phyloP scores from a whole-genome alignment of 2,888 invertebrate genomes.

The Stegana nigrithorax region DNA sequence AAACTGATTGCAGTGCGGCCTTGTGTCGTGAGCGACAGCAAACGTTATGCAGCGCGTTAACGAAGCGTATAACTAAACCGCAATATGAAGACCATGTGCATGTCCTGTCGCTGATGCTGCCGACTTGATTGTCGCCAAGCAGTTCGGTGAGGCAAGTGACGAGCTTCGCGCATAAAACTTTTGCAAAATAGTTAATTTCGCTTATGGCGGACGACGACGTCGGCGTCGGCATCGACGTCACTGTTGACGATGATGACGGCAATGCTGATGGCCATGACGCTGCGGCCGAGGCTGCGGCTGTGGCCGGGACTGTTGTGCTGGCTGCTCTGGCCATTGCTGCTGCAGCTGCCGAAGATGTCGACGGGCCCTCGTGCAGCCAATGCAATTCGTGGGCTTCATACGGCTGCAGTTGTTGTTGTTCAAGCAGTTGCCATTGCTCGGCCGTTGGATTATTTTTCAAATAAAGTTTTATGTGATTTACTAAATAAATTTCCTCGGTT shows the following conservation, averaged over 20 bases:
- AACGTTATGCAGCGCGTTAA: conserved; percentile 62
- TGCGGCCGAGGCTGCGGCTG: conserved; percentile 22
- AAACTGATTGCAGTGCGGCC: conserved; percentile 61
- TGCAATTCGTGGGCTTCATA: conserved; percentile 31
- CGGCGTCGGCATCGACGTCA: conserved; percentile 29
- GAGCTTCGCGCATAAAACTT: conserved; percentile 66
- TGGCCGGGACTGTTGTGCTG: conserved; percentile 33
- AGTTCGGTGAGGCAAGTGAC: conserved; percentile 59
- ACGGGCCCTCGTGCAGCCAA: conserved; percentile 50
- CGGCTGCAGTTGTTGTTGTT: conserved; percentile 15
- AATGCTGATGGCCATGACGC: not conserved
- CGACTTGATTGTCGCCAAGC: conserved; percentile 31
- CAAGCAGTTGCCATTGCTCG: conserved; percentile 36
- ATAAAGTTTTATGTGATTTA: conserved; percentile 69
- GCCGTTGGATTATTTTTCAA: conserved; percentile 66
- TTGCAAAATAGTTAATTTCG: conserved; percentile 68
- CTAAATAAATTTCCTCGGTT: conserved; percentile 69
- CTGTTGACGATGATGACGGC: conserved; percentile 27
- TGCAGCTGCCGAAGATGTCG: conserved; percentile 56
- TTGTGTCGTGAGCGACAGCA: conserved; percentile 59
- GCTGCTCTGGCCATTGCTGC: conserved; percentile 28
- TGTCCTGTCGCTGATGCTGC: conserved; percentile 27
- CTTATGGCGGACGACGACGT: conserved; percentile 40
- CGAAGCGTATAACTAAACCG: conserved; percentile 61
- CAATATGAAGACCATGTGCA: conserved; percentile 59